These are phyloP conservation scores for Percopsis omiscomaycus DNA, from an alignment of 2,797 vertebrate genomes.

Conservation along the genomic window DNA sequence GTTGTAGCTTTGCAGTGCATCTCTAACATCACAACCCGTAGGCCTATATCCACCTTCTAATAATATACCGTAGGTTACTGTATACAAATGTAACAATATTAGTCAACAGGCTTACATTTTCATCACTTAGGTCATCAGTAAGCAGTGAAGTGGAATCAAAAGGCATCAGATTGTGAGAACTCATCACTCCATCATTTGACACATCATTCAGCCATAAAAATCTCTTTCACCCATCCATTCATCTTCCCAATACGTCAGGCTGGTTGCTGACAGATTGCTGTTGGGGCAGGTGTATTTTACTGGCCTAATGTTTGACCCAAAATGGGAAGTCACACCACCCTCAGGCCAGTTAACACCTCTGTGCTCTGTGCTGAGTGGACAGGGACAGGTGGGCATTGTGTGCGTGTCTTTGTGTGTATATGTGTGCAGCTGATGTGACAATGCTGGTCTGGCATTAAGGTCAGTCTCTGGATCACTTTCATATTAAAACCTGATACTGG, in stretches of 20 bases:
- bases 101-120: too few species aligned
- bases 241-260: too few species aligned
- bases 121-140: too few species aligned
- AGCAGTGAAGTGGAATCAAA: too few species aligned
- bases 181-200: too few species aligned
- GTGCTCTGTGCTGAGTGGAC: conserved; percentile 16
- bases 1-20: too few species aligned
- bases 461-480: conserved; percentile 64
- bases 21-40: too few species aligned
- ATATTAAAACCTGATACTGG: conserved; percentile 57
- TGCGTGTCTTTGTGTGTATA: conserved; percentile 5
- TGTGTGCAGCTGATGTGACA: conserved; percentile 28
- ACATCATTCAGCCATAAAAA: too few species aligned
- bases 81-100: too few species aligned
- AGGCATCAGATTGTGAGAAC: too few species aligned
- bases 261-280: conserved; percentile 2
- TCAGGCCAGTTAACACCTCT: conserved; percentile 34
- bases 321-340: conserved; percentile 46
- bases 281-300: conserved; percentile 51
- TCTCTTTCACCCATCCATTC: not conserved
- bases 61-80: too few species aligned
- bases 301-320: conserved; percentile 31
- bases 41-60: too few species aligned
- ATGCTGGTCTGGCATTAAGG: conserved; percentile 44
- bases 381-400: conserved; percentile 12